Evolutionary conservation across 2,888 invertebrate genomes (phyloP).

Genomic region (Podabrus alpinus): DNA sequence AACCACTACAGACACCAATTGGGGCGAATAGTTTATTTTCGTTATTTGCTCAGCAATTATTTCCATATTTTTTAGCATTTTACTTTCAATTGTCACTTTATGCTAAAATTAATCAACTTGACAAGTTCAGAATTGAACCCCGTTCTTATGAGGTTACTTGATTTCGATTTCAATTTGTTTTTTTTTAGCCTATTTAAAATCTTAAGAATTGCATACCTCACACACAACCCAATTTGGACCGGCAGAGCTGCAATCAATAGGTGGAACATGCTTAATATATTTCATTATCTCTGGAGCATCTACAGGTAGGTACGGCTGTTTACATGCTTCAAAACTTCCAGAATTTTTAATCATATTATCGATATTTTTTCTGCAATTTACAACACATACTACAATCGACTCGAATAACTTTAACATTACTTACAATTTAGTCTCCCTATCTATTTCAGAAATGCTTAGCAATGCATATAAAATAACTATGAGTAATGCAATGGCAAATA

Average conservation of each 20-base stretch:
- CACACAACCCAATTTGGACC: constrained; percentile 78
- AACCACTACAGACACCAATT: neutral
- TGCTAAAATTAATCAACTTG: neutral
- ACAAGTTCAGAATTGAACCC: neutral
- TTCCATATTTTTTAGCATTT: neutral
- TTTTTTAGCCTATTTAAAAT: too few species aligned
- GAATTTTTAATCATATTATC: constrained; percentile 56
- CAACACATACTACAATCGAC: neutral
- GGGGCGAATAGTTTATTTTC: neutral
- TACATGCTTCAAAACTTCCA: constrained; percentile 61
- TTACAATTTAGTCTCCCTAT: constrained; percentile 47
- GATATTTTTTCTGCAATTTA: constrained; percentile 54
- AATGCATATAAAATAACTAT: neutral
- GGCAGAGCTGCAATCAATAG: constrained; percentile 66
- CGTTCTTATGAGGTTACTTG: neutral
- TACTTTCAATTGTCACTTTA: neutral
- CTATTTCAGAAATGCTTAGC: constrained; percentile 28
- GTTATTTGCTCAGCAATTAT: neutral
- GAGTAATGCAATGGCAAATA: neutral
- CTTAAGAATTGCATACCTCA: too few species aligned
- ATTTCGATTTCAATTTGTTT: neutral
- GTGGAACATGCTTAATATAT: constrained; percentile 67
- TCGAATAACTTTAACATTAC: constrained; percentile 22
- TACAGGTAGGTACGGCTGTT: constrained; percentile 67
- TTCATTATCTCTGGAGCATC: constrained; percentile 74